Evolutionary conservation across 2,888 invertebrate species (phyloP).

Genomic region (Synanthedon myopaeformis): DNA sequence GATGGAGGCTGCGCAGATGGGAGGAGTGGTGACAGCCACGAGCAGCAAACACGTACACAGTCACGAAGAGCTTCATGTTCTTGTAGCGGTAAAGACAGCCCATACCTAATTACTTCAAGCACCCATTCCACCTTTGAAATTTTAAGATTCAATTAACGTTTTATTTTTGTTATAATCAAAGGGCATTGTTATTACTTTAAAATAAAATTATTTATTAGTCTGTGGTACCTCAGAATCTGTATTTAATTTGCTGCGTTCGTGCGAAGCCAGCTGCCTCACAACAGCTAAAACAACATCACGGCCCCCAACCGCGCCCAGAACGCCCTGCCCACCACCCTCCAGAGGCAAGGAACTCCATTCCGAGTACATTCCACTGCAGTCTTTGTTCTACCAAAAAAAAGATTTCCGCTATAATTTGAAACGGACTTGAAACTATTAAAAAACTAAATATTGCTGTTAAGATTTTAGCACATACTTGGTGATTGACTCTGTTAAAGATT

Average conservation of each 20-base stretch:
- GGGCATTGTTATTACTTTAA: neutral
- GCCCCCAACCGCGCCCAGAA: constrained; percentile 85
- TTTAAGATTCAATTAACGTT: too few species aligned
- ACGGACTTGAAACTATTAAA: neutral
- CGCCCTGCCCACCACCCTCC: constrained; percentile 79
- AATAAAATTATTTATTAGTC: neutral
- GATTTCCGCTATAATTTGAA: neutral
- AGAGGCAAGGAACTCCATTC: constrained; percentile 85
- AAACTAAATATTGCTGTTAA: neutral
- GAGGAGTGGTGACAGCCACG: constrained; percentile 92
- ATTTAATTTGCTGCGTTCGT: constrained; percentile 85
- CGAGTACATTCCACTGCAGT: constrained; percentile 82
- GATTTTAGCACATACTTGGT: constrained; percentile 66
- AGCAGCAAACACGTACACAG: constrained; percentile 96
- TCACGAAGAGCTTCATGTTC: constrained; percentile 96
- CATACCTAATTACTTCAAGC: constrained; percentile 90
- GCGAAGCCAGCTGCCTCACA: constrained; percentile 84
- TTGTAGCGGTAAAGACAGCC: constrained; percentile 87
- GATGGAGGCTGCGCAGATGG: constrained; percentile 89
- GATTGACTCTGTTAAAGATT: constrained; percentile 84
- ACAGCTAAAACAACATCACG: constrained; percentile 85
- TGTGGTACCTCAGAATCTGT: constrained; percentile 82
- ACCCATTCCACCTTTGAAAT: constrained; percentile 83
- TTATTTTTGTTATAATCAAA: too few species aligned
- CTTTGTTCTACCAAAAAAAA: constrained; percentile 58